Conservation (phyloP, 2,797 vertebrate genomes). For the Sciaenops ocellatus region DNA sequence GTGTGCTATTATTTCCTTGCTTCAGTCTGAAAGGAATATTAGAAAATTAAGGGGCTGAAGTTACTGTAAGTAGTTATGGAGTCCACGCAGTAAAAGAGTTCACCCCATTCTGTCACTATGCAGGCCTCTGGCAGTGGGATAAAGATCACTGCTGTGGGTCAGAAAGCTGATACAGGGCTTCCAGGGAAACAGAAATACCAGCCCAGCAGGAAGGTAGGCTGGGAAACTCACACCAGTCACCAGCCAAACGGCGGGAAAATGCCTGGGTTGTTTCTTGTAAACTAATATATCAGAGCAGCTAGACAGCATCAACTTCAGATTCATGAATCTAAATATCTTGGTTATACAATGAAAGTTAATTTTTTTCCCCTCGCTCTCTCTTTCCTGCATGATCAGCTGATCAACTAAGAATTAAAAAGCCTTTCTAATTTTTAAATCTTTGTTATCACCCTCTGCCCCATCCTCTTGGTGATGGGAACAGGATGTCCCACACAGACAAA, state of each 20-base stretch:
- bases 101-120: constrained; percentile 37
- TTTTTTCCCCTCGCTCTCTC: not conserved
- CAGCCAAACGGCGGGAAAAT: constrained; percentile 30
- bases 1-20: not conserved
- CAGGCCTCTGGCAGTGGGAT: constrained; percentile 41
- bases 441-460: constrained; percentile 24
- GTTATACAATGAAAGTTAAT: constrained; percentile 4
- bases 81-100: constrained; percentile 18
- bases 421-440: constrained; percentile 53
- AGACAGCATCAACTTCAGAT: not conserved
- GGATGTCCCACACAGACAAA: constrained; percentile 49
- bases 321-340: not conserved
- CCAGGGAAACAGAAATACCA: constrained; percentile 63
- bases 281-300: not conserved
- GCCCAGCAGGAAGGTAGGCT: constrained; percentile 57
- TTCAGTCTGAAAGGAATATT: not conserved
- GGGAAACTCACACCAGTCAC: constrained; percentile 52
- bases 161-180: constrained; percentile 48
- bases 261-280: constrained; percentile 18
- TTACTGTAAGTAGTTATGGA: constrained; percentile 5
- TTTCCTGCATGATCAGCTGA: constrained; percentile 28
- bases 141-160: constrained; percentile 58
- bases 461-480: constrained; percentile 42
- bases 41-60: not conserved
- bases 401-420: constrained; percentile 44